These are phyloP conservation scores for Gonatopus flavifemur DNA, from an alignment of 1,140 invertebrate species.

Conservation along the genomic window DNA sequence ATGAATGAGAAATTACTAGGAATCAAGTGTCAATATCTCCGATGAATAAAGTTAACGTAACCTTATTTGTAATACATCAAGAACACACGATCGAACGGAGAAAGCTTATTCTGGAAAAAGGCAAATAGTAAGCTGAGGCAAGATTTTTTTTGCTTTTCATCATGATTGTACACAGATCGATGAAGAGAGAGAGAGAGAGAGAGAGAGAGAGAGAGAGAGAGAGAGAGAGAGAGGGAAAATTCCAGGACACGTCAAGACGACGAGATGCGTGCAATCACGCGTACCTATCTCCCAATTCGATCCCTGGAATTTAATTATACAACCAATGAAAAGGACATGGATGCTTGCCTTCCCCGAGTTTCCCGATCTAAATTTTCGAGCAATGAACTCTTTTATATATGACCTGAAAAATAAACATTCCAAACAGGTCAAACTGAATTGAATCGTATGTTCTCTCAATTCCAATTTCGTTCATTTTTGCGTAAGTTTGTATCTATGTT, in stretches of 20 bases:
- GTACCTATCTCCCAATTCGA: constrained; percentile 11
- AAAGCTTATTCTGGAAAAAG: background rate
- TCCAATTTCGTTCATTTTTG: background rate
- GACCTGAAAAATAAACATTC: constrained; percentile 11
- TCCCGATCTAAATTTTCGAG: too few relatives aligned
- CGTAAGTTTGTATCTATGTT: too few relatives aligned
- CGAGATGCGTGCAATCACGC: constrained; percentile 18
- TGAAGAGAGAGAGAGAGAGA: background rate
- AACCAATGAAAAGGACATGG: background rate
- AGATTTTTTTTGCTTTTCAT: constrained; percentile 19
- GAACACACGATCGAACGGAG: background rate
- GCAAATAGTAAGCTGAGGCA: constrained; percentile 17
- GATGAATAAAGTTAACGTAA: background rate
- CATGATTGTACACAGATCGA: constrained; percentile 8
- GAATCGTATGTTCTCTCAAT: background rate
- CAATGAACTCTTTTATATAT: too few relatives aligned
- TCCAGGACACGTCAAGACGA: constrained; percentile 5
- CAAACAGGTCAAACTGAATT: constrained; percentile 5
- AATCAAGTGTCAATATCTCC: background rate
- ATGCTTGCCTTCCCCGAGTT: background rate
- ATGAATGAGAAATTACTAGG: background rate
- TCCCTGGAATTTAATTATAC: constrained; percentile 24
- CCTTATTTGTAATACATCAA: background rate
- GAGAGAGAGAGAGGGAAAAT: constrained; percentile 7
- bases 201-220: background rate